phyloP scores from a whole-genome alignment of 2,888 invertebrate species.

The Julus scanicus region DNA sequence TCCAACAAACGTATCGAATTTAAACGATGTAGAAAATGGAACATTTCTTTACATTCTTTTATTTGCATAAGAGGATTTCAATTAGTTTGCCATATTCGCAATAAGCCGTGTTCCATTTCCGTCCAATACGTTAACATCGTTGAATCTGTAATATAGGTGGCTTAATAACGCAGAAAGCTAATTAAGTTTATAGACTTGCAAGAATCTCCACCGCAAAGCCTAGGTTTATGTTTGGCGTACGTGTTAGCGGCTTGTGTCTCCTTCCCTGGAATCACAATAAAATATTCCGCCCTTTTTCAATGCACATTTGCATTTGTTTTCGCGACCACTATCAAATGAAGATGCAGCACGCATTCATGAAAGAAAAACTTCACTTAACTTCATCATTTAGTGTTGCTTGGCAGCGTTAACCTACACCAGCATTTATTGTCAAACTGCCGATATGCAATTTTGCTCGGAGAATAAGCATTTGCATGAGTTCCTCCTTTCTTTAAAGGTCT shows the following conservation, averaged over 20 bases:
- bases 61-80: neutral
- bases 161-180: conserved; percentile 15
- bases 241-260: neutral
- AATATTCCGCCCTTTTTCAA: neutral
- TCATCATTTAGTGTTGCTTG: neutral
- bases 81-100: neutral
- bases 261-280: neutral
- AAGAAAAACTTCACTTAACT: neutral
- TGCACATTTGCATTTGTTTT: conserved; percentile 17
- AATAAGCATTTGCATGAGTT: neutral
- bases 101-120: neutral
- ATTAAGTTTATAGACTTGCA: neutral
- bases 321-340: neutral
- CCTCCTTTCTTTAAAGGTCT: neutral
- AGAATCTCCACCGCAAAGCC: conserved; percentile 20
- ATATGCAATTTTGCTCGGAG: neutral
- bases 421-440: neutral
- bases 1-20: neutral
- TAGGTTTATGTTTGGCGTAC: neutral
- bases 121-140: neutral
- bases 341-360: neutral
- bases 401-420: neutral
- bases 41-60: neutral
- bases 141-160: neutral
- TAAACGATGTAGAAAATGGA: neutral